Conservation (phyloP, 1,140 invertebrate genomes). For the Formica selysi region DNA sequence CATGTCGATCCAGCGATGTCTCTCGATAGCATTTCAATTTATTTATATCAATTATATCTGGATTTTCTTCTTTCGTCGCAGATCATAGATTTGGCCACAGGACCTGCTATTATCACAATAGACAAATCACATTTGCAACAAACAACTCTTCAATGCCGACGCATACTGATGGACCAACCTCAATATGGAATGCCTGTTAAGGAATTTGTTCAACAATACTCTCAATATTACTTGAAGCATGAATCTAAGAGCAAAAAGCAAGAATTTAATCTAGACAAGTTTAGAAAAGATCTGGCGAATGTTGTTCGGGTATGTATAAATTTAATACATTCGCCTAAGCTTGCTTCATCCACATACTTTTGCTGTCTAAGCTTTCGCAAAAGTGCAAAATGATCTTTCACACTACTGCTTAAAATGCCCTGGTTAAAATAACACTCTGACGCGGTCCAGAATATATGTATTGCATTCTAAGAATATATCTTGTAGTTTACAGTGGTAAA, state of each 20-base stretch:
- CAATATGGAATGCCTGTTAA: slow-evolving; percentile 85
- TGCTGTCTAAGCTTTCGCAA: no score
- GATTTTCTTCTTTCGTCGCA: slow-evolving; percentile 45
- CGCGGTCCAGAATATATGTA: background rate
- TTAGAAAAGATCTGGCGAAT: slow-evolving; percentile 86
- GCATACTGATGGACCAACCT: slow-evolving; percentile 87
- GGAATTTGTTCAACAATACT: slow-evolving; percentile 86
- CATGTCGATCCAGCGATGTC: background rate
- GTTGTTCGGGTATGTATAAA: slow-evolving; percentile 85
- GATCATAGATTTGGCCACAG: slow-evolving; percentile 79
- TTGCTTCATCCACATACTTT: no score
- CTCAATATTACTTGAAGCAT: slow-evolving; percentile 84
- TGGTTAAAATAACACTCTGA: background rate
- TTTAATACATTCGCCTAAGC: background rate
- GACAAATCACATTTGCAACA: slow-evolving; percentile 84
- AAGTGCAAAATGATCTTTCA: background rate
- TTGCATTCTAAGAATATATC: slow-evolving; percentile 56
- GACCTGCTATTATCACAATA: slow-evolving; percentile 81
- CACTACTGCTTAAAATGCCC: background rate
- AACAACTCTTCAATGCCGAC: slow-evolving; percentile 86
- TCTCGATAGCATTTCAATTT: background rate
- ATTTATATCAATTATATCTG: slow-evolving; percentile 37
- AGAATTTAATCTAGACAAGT: slow-evolving; percentile 84
- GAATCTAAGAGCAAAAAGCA: no score
- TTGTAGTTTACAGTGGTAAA: slow-evolving; percentile 80